These are phyloP conservation scores for Neelides folsomi DNA, from an alignment of 2,888 invertebrate genomes.

Conservation along the genomic window DNA sequence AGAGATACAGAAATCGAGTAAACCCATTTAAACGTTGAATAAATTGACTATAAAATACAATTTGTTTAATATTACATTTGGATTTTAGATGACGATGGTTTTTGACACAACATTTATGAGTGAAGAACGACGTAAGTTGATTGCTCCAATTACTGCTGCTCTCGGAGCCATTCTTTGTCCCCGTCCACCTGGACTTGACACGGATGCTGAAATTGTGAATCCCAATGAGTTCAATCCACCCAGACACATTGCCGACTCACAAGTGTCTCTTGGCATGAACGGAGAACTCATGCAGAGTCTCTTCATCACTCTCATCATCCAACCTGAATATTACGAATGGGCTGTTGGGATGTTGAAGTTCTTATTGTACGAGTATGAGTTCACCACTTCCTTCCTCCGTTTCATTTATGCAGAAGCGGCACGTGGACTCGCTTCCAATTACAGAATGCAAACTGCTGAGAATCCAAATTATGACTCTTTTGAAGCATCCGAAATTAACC, in stretches of 20 bases:
- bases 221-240: conserved; percentile 32
- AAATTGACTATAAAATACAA: too few relatives aligned
- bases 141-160: conserved; percentile 61
- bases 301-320: conserved; percentile 45
- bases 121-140: conserved; percentile 50
- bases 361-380: conserved; percentile 54
- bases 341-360: conserved; percentile 66
- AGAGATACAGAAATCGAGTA: too few relatives aligned
- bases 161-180: conserved; percentile 38
- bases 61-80: not conserved
- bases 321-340: conserved; percentile 57
- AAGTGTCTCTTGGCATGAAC: conserved; percentile 30
- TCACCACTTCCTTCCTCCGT: conserved; percentile 58
- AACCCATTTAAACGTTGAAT: too few relatives aligned
- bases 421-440: conserved; percentile 27
- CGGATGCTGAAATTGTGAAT: conserved; percentile 24
- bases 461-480: conserved; percentile 30
- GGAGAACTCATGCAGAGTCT: conserved; percentile 32
- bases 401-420: conserved; percentile 57
- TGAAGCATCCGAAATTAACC: conserved; percentile 30
- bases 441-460: conserved; percentile 28
- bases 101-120: conserved; percentile 55
- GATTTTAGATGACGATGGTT: conserved; percentile 52
- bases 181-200: conserved; percentile 30
- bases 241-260: conserved; percentile 25